Evolutionary conservation across 2,113 vertebrate genomes (phyloP).

Genomic region (Anhinga rufa): DNA sequence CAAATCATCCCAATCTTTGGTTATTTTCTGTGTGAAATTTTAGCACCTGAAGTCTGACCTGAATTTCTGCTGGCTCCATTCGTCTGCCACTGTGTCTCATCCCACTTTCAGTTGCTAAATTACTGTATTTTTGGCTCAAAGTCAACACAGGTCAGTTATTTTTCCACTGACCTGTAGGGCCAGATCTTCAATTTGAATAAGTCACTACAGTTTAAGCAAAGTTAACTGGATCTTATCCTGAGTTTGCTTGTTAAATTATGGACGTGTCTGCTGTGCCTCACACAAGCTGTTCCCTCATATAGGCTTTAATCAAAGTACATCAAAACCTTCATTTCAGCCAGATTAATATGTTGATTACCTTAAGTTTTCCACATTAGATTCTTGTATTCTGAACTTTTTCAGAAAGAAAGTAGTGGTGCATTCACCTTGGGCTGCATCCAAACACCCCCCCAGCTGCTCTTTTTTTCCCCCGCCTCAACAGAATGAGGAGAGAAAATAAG

Average conservation of each 20-base stretch:
- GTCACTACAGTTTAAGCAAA: background rate
- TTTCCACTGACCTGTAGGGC: background rate
- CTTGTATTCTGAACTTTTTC: background rate
- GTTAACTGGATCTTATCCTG: background rate
- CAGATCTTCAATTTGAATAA: background rate
- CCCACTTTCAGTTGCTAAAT: background rate
- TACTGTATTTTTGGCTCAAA: background rate
- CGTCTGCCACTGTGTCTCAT: background rate
- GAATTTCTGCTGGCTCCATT: background rate
- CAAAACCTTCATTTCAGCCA: background rate
- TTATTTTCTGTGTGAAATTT: background rate
- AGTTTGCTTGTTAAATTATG: background rate
- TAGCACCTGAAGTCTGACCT: background rate
- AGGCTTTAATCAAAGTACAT: background rate
- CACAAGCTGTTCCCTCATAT: background rate
- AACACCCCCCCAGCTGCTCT: background rate
- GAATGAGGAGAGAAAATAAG: background rate
- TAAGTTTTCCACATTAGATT: background rate
- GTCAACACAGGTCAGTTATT: background rate
- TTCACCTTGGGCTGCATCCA: background rate
- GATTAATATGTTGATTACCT: background rate
- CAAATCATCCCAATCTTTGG: background rate
- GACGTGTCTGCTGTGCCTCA: background rate
- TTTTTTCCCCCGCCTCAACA: background rate
- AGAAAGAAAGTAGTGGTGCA: background rate